Evolutionary conservation across 2,113 vertebrate species (phyloP), one percentile per base, ranked within the genome.

Genomic region (Heterocephalus glaber): DNA sequence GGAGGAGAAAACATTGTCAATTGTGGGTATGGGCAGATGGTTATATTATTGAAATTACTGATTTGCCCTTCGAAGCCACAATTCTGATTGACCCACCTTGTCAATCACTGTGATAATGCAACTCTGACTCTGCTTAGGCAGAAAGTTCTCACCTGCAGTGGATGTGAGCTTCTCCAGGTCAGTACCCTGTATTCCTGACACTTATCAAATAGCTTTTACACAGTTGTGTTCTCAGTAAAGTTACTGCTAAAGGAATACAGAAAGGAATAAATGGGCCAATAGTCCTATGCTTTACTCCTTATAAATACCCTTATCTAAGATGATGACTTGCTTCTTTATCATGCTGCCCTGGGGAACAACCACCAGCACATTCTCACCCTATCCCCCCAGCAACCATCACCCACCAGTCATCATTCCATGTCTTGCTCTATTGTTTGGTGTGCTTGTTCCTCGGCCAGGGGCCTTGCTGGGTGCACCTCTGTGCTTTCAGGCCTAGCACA

Each of bases 341-440:
- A 49, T 5, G 26, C 8, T 38, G 41, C 12, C 44, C 38, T 79
- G 10, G 26, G 52, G 16, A 28, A 35, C 41, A 22, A 28, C 0
- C 6, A 14, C 19, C 22, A 14, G 33, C 2, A 2, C 5, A 61
- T n/a, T 61, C 63, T 49, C 56, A 2, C 12, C 60, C 61, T 83
- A 2, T 44, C 52, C 16, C 52, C 20, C 26, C 41, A 68, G 61
- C n/a, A n/a, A n/a, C n/a, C 22, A 7, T 70, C 17, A 1, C 22
- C 44, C 47, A 33, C 1, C 0, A 0, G 16, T 11, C 77, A 28
- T 3, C 28, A 60, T 47, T 47, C 3, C 14, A 7, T 3, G 5
- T 14, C 65, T 80, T 24, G 2, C 9, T 72, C 24, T 13, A 2
- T 35, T 13, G 38, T 80, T 11, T 17, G 35, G 16, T 28, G 12